Base-by-base conservation (phyloP, 1,140 invertebrate species). In the Drosophila yakuba region DNA sequence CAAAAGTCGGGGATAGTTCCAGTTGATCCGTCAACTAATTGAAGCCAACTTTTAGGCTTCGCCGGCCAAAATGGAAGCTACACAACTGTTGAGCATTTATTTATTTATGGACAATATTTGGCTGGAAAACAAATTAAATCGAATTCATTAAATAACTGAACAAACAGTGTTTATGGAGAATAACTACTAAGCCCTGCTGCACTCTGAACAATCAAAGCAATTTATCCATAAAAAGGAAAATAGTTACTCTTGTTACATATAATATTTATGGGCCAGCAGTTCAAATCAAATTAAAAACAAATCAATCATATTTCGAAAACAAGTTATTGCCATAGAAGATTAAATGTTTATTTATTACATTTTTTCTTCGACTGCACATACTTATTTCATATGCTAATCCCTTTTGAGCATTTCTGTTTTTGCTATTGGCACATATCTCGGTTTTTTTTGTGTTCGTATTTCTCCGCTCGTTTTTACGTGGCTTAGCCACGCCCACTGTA, bases 11-110 rank as follows among this genome's bases (percentile, higher is more conserved):
- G 62, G 62, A 38, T 23, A 62, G 62, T 62, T 64, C 57, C 57
- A 62, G 64, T 68, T 68, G 64, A 64, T 68, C 61, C 64, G 64
- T 54, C 59, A 63, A 32, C 64, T 68, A 68, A 68, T 68, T 68
- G 61, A 68, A 68, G 64, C 61, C 60, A 68, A 66, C 64, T 48
- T 67, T 43, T 47, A 52, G 64, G 61, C 61, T 61, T 64, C 61
- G 39, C 32, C 61, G 61, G 32, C 56, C 39, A 64, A 43, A 66
- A 66, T 45, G 64, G 39, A 36, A 12, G 25, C 36, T 11, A 11
- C 17, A 25, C 43, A 56, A 39, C 35, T 32, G 12, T 36, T 20
- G 20, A 32, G 12, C 23, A 20, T 36, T 61, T 61, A 64, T 20
- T 64, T 61, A 64, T 64, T 64, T 61, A 61, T 64, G 62, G 32